Evolutionary conservation across 2,888 invertebrate genomes (phyloP).

Genomic region (Coenonympha arcania): DNA sequence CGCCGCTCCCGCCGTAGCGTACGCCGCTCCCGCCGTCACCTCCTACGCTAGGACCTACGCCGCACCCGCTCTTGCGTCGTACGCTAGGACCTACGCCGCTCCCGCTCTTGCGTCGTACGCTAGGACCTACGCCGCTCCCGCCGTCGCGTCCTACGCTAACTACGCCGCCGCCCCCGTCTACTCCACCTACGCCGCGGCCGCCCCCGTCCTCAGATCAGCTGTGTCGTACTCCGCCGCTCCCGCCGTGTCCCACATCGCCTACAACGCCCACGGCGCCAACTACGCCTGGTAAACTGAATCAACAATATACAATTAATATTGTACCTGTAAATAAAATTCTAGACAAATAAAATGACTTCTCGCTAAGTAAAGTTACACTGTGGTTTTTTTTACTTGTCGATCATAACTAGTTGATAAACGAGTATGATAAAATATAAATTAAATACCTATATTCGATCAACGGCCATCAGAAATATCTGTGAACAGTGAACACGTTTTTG

Average conservation of each 20-base stretch:
- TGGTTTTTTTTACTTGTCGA: not conserved
- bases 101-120: slow-evolving; percentile 41
- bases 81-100: slow-evolving; percentile 51
- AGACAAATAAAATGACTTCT: slow-evolving; percentile 19
- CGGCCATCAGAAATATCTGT: too few relatives aligned
- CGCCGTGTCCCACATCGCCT: slow-evolving; percentile 70
- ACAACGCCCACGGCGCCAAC: slow-evolving; percentile 77
- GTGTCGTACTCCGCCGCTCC: slow-evolving; percentile 69
- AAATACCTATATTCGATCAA: too few relatives aligned
- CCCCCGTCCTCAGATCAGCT: slow-evolving; percentile 56
- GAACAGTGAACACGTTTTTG: too few relatives aligned
- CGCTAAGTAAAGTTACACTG: slow-evolving; percentile 6
- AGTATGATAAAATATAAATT: too few relatives aligned
- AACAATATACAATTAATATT: slow-evolving; percentile 1
- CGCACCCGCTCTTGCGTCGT: slow-evolving; percentile 35
- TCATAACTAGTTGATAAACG: not conserved
- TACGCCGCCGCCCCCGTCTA: slow-evolving; percentile 42
- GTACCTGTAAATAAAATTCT: slow-evolving; percentile 21
- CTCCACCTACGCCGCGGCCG: slow-evolving; percentile 35
- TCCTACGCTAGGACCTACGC: slow-evolving; percentile 35
- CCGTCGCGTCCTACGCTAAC: slow-evolving; percentile 28
- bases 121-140: slow-evolving; percentile 34
- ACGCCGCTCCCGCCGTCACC: slow-evolving; percentile 24
- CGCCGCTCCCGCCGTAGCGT: slow-evolving; percentile 26
- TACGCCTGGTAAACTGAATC: slow-evolving; percentile 75